phyloP scores from a whole-genome alignment of 2,113 vertebrate species.

The Dermatemys mawii region DNA sequence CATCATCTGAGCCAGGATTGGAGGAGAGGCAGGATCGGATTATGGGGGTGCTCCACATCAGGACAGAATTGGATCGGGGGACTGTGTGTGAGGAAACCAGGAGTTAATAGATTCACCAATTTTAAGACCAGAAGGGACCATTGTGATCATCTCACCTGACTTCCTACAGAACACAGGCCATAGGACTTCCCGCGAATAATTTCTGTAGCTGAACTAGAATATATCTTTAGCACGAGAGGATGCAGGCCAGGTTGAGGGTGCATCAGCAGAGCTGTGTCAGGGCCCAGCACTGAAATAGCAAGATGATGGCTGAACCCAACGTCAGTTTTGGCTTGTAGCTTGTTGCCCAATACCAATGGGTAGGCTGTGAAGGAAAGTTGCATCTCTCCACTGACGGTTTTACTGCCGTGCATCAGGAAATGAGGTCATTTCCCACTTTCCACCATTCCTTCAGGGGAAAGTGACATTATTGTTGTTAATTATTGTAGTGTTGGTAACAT shows the following conservation, averaged over 20 bases:
- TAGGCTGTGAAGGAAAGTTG: not conserved
- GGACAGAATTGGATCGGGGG: not conserved
- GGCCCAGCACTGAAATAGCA: not conserved
- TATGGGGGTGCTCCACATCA: not conserved
- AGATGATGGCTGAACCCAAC: not conserved
- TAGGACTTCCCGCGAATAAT: not conserved
- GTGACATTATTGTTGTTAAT: not conserved
- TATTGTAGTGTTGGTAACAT: not conserved
- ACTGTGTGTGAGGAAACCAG: not conserved
- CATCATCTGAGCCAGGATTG: not conserved
- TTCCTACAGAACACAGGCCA: not conserved
- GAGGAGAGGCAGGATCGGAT: too few species aligned
- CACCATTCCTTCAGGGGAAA: not conserved
- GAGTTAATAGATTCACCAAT: not conserved
- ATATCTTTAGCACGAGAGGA: not conserved
- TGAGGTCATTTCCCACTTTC: not conserved
- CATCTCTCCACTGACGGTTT: not conserved
- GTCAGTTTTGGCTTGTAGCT: not conserved
- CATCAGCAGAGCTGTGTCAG: not conserved
- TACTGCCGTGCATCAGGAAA: not conserved
- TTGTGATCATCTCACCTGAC: not conserved
- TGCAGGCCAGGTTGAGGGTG: not conserved
- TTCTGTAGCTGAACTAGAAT: not conserved
- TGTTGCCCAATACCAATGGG: not conserved
- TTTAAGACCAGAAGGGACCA: not conserved